These are phyloP conservation scores for Lycocorax pyrrhopterus DNA, from an alignment of 2,113 vertebrate genomes.

Conservation along the genomic window DNA sequence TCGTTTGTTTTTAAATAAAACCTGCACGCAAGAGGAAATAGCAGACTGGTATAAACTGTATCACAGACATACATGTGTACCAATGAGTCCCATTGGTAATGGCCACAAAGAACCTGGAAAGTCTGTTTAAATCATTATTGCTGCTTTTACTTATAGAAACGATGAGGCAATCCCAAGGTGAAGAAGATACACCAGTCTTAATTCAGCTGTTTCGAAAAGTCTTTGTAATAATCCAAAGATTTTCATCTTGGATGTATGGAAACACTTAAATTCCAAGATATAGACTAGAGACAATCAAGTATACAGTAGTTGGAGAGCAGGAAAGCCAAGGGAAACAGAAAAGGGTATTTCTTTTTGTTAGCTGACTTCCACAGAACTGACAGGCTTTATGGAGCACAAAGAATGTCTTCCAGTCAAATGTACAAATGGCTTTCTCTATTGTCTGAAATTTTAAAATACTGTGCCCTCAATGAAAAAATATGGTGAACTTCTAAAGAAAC, in stretches of 20 bases:
- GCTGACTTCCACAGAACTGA: slow-evolving; percentile 6
- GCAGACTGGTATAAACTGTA: background rate
- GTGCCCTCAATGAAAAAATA: slow-evolving; percentile 24
- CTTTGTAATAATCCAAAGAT: background rate
- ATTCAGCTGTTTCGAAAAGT: background rate
- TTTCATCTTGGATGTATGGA: background rate
- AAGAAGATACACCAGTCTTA: background rate
- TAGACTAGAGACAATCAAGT: slow-evolving; percentile 25
- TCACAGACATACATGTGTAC: background rate
- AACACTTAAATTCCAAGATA: slow-evolving; percentile 37
- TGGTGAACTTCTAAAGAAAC: slow-evolving; percentile 31
- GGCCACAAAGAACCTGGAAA: background rate
- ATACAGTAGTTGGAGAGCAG: background rate
- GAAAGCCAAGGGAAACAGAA: slow-evolving; percentile 25
- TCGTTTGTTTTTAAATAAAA: background rate
- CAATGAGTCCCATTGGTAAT: background rate
- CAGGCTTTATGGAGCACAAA: slow-evolving; percentile 12
- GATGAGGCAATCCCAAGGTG: background rate
- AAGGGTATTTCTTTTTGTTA: background rate
- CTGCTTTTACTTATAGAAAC: background rate
- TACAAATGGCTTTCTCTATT: background rate
- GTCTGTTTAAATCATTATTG: background rate
- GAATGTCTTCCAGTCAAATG: slow-evolving; percentile 32
- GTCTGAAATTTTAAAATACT: slow-evolving; percentile 14
- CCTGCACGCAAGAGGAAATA: background rate